A percentile compares a stretch with the other conserved stretches of the same genome.
phyloP scores from a whole-genome alignment of 2,888 invertebrate genomes.

The Sarcophaga subvicina region DNA sequence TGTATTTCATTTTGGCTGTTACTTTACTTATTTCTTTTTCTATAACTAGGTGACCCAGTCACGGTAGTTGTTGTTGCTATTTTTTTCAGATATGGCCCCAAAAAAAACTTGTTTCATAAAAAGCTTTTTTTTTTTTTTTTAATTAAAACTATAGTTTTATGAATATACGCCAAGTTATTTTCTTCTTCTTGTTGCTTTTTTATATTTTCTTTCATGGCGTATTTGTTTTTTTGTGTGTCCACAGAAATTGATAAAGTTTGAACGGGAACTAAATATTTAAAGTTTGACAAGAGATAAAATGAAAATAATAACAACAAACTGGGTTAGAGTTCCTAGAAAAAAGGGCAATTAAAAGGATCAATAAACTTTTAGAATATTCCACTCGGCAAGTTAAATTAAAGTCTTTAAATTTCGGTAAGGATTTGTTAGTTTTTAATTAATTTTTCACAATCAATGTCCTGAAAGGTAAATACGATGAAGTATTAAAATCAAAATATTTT shows the following conservation, averaged over 20 bases:
- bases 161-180: constrained; percentile 59
- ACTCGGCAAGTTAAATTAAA: no score
- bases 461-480: no score
- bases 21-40: neutral
- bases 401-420: no score
- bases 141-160: constrained; percentile 63
- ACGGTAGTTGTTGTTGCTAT: neutral
- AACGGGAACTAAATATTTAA: constrained; percentile 43
- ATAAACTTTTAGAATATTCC: no score
- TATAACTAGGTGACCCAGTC: constrained; percentile 57
- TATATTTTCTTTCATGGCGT: neutral
- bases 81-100: neutral
- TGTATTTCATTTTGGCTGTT: neutral
- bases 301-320: constrained; percentile 27
- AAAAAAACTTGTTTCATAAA: constrained; percentile 29
- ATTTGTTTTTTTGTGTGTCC: constrained; percentile 32
- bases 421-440: no score
- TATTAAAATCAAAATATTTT: no score
- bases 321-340: no score
- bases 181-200: constrained; percentile 12
- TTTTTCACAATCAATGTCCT: no score
- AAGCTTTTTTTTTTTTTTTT: constrained; percentile 31
- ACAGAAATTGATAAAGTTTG: constrained; percentile 53
- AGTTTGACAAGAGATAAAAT: constrained; percentile 45
- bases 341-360: no score